Base-by-base conservation (phyloP, 2,888 invertebrate genomes). In the Spodoptera littoralis region DNA sequence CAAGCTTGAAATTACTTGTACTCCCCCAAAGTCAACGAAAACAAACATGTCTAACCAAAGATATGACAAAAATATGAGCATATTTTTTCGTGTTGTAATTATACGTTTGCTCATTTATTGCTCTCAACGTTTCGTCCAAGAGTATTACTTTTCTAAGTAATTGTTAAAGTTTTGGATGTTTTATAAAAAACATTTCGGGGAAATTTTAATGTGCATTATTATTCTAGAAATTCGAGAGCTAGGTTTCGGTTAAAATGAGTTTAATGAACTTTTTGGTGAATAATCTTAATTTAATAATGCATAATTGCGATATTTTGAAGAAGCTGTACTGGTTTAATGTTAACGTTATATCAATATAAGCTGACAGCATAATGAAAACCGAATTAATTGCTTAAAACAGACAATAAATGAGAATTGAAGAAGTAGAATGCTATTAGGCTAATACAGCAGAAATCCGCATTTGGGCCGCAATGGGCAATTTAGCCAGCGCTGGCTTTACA, bases 381-480 rank as follows among this genome's bases (percentile, higher is more conserved):
- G 68, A 84, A 87, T 84, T 85, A 84, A 87, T 86, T 82, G 83
- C 72, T 73, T 79, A 82, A 81, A 82, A 85, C 77, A 76, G 68
- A 70, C 80, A 81, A 86, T 87, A 87, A 91, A 91, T 82, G 88
- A 78, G 82, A 88, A 90, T 89, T 90, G 88, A 90, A 92, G 89
- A 88, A 92, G 88, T 88, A 85, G 87, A 87, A 83, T 76, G 87
- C 89, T 87, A 89, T 92, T 90, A 90, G 84, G 85, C 84, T 91
- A 92, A 93, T 91, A 90, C 90, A 83, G 88, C 83, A 83, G 86
- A 88, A 90, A 90, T 88, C 90, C 90, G 85, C 87, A 86, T 88
- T 87, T 79, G 80, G 81, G 73, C 88, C 90, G 84, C 88, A 91
- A 92, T 92, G 89, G 92, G 82, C 91, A 87, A 93, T 93, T 92